Conservation (phyloP, 2,113 vertebrate species). For the Actenoides lindsayi region DNA sequence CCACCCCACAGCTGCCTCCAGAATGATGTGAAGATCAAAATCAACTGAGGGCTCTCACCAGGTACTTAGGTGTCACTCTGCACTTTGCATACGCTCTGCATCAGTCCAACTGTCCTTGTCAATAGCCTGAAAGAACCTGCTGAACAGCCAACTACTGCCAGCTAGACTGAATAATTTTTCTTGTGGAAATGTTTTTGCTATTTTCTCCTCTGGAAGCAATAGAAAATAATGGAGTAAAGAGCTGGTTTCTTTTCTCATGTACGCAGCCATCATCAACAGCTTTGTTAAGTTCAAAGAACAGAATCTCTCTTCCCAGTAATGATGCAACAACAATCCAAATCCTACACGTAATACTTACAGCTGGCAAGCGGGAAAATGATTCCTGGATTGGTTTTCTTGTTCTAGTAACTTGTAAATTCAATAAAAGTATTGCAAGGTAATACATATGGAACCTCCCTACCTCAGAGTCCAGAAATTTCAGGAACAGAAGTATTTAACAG, state of each 20-base stretch:
- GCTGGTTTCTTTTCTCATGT: neutral
- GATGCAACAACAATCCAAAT: neutral
- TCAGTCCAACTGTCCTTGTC: neutral
- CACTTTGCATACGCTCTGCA: neutral
- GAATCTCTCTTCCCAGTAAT: neutral
- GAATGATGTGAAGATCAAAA: neutral
- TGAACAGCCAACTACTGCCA: conserved; percentile 15
- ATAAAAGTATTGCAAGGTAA: neutral
- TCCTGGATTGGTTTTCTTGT: neutral
- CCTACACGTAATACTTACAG: neutral
- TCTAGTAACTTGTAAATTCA: neutral
- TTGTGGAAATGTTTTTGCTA: neutral
- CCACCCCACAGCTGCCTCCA: neutral
- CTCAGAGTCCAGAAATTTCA: neutral
- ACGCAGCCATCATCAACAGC: neutral
- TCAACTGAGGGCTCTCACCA: neutral
- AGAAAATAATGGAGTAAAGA: neutral
- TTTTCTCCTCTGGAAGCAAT: neutral
- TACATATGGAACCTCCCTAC: neutral
- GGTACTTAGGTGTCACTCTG: neutral
- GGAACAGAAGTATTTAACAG: neutral
- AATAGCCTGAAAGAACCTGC: neutral
- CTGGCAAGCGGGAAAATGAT: neutral
- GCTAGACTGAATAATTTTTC: neutral
- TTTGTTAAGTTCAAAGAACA: neutral